A percentile compares a stretch with the other conserved stretches of the same genome.
Evolutionary conservation across 2,113 vertebrate genomes (phyloP).

Genomic region (Anguilla rostrata): DNA sequence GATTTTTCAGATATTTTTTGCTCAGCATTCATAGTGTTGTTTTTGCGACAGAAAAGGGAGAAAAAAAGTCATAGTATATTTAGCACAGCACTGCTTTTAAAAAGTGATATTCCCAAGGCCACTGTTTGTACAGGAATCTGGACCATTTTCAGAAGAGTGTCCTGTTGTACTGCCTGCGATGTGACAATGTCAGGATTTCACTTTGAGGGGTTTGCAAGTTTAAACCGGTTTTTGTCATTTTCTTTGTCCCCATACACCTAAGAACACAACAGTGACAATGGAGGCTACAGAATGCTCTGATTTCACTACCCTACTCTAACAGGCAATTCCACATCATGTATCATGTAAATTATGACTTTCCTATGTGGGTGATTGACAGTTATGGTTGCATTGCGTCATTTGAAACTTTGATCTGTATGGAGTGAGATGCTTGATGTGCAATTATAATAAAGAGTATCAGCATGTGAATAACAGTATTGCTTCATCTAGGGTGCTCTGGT

Average conservation of each 20-base stretch:
- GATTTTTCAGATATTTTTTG: constrained; percentile 4
- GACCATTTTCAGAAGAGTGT: neutral
- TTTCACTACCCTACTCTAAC: neutral
- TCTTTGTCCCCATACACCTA: neutral
- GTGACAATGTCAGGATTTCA: neutral
- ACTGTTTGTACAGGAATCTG: neutral
- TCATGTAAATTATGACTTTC: no score
- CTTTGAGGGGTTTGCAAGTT: constrained; percentile 2
- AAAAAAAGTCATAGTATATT: neutral
- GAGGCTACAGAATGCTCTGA: neutral
- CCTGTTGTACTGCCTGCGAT: neutral
- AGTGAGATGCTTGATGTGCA: no score
- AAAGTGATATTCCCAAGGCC: constrained; percentile 31
- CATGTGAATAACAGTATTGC: no score
- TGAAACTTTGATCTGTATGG: no score
- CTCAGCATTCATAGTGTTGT: constrained; percentile 5
- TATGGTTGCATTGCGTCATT: no score
- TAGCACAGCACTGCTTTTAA: neutral
- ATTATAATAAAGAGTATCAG: no score
- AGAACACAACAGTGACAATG: neutral
- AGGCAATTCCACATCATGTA: no score
- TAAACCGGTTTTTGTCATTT: neutral
- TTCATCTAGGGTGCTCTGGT: no score
- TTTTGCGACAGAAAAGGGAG: neutral
- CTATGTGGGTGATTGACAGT: neutral